Conservation (phyloP, 2,888 invertebrate species). For the Melangyna quadrimaculata region DNA sequence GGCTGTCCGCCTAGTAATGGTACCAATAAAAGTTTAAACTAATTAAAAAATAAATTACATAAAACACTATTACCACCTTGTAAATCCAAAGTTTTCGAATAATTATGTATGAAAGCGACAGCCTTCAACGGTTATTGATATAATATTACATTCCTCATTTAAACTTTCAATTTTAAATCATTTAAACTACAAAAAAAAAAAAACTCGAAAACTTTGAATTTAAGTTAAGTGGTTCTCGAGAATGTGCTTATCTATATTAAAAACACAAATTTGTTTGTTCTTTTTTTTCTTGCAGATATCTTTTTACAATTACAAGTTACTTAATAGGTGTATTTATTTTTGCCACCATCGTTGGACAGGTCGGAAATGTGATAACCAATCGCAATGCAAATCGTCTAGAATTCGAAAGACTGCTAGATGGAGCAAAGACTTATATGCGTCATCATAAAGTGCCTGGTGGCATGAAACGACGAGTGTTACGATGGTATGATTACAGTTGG, state of each 20-base stretch:
- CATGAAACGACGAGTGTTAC: constrained; percentile 96
- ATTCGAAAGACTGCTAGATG: constrained; percentile 96
- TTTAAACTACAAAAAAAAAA: neutral
- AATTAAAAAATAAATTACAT: constrained; percentile 28
- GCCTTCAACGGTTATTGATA: constrained; percentile 79
- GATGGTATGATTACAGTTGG: constrained; percentile 99
- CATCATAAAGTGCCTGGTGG: constrained; percentile 97
- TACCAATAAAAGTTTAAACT: neutral
- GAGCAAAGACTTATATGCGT: constrained; percentile 98
- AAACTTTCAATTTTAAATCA: neutral
- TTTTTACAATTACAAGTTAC: constrained; percentile 98
- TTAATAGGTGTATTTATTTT: constrained; percentile 98
- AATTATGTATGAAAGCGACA: constrained; percentile 75
- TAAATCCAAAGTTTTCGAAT: constrained; percentile 81
- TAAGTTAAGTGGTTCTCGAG: constrained; percentile 34
- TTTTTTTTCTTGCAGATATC: constrained; percentile 87
- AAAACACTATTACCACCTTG: constrained; percentile 76
- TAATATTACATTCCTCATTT: constrained; percentile 73
- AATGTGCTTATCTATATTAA: neutral
- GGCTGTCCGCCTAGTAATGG: constrained; percentile 79
- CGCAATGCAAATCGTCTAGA: constrained; percentile 97
- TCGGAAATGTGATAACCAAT: constrained; percentile 98
- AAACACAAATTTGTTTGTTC: neutral
- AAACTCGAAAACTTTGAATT: constrained; percentile 65
- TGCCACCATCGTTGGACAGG: constrained; percentile 98